Evolutionary conservation across 2,113 vertebrate species (phyloP), one percentile per base, ranked within the genome.

Genomic region (Forbesichthys agassizii): DNA sequence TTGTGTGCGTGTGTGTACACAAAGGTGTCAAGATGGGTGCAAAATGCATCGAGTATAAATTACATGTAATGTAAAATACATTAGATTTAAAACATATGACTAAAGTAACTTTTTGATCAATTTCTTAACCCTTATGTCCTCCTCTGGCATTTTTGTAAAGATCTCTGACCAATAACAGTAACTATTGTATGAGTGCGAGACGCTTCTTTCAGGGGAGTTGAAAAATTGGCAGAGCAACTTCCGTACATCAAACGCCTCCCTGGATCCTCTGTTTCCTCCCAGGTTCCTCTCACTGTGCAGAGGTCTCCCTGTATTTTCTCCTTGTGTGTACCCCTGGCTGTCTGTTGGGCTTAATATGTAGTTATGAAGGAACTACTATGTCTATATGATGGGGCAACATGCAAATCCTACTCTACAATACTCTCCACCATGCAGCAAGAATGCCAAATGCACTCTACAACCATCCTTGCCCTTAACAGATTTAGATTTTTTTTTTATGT

Each of bases 201-300:
- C 56, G 33, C 11, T 51, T 46, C 70, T 53, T 11, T 55, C 14
- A 12, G 55, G 2, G 3, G 9, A 48, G n/a, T 69, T 33, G 11
- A 74, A 11, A 9, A 64, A 71, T 36, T 48, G 59, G 60, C 66
- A n/a, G 20, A 72, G 64, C 16, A 1, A 18, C 5, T 71, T 11
- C 1, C 5, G 60, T 8, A 46, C 7, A 51, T 11, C 60, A 18
- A 64, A 78, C 20, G 48, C 69, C 27, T 16, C 48, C 12, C 20
- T 73, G 7, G 64, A 66, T 33, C 42, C 68, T 14, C 58, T 64
- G 75, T 64, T 55, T 61, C 55, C 3, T 47, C 10, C 68, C 51
- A 74, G 5, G 47, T 68, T 20, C 11, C 61, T 48, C 48, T 11
- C 27, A 20, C 20, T 20, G 20, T 20, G 20, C 20, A 20, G 20